Percentiles rank a stretch among this genome's conserved stretches.
Conservation (phyloP, 2,113 vertebrate species). For the Grammomys surdaster region DNA sequence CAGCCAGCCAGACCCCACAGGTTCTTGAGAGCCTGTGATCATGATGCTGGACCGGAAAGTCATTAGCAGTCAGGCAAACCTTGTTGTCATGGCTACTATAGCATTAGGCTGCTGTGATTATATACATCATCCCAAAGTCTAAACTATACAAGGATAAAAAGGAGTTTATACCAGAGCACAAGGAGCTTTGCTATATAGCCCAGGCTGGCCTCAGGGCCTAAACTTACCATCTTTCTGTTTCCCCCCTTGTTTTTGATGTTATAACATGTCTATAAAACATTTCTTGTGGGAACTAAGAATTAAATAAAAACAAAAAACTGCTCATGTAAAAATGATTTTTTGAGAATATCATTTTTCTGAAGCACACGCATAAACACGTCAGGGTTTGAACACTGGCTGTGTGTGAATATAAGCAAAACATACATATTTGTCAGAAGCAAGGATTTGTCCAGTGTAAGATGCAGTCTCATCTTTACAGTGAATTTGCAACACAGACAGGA, state of each 20-base stretch:
- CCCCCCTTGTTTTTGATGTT: background rate
- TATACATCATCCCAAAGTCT: background rate
- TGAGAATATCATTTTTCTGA: background rate
- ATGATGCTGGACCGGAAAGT: background rate
- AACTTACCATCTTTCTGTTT: background rate
- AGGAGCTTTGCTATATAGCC: background rate
- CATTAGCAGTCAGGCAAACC: background rate
- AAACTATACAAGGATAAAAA: slow-evolving; percentile 33
- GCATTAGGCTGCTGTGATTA: background rate
- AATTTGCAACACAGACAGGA: slow-evolving; percentile 22
- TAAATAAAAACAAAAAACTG: background rate
- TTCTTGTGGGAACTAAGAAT: background rate
- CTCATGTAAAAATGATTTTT: background rate
- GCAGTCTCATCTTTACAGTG: background rate
- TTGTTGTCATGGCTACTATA: background rate
- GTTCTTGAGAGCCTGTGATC: background rate
- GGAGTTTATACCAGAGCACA: background rate
- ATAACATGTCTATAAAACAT: background rate
- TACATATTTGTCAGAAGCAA: background rate
- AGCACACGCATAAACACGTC: background rate
- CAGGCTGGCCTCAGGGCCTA: background rate
- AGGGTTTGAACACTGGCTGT: background rate
- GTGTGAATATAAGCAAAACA: background rate
- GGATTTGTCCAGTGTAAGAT: background rate
- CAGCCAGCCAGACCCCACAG: background rate